These are phyloP conservation scores for Tryphoninae sp. DNA, from an alignment of 2,888 invertebrate genomes.

Conservation along the genomic window DNA sequence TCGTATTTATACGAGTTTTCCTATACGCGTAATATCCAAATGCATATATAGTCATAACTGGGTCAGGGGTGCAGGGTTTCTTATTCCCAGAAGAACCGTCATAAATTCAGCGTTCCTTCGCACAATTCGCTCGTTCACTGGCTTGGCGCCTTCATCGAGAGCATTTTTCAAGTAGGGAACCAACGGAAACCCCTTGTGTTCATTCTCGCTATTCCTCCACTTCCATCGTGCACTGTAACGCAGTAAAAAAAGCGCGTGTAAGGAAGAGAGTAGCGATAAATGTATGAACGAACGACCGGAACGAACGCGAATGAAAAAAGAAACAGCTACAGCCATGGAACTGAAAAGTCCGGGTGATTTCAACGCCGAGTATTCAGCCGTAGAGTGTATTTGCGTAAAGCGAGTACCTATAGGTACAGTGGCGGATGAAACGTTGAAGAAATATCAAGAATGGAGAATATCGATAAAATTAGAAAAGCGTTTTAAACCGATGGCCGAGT, in stretches of 20 bases:
- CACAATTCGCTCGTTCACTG: conserved; percentile 27
- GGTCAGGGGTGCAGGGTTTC: conserved; percentile 46
- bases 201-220: neutral
- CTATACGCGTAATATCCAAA: neutral
- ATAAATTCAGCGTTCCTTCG: conserved; percentile 47
- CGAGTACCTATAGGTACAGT: neutral
- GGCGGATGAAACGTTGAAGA: conserved; percentile 3
- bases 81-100: conserved; percentile 47
- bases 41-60: conserved; percentile 46
- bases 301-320: conserved; percentile 31
- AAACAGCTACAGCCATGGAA: conserved; percentile 10
- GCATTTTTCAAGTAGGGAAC: conserved; percentile 42
- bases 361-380: conserved; percentile 47
- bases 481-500: neutral
- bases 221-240: conserved; percentile 5
- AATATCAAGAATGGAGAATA: conserved; percentile 5
- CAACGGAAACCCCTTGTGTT: neutral
- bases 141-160: conserved; percentile 13
- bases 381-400: conserved; percentile 10
- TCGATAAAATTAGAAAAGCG: neutral
- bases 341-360: conserved; percentile 52
- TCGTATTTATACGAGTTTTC: conserved; percentile 29
- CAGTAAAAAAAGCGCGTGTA: neutral
- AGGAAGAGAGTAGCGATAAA: conserved; percentile 33
- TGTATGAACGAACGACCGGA: conserved; percentile 15